Evolutionary conservation across 2,888 invertebrate genomes (phyloP), one percentile per base, ranked within the genome.

Genomic region (Calameuta idolon): DNA sequence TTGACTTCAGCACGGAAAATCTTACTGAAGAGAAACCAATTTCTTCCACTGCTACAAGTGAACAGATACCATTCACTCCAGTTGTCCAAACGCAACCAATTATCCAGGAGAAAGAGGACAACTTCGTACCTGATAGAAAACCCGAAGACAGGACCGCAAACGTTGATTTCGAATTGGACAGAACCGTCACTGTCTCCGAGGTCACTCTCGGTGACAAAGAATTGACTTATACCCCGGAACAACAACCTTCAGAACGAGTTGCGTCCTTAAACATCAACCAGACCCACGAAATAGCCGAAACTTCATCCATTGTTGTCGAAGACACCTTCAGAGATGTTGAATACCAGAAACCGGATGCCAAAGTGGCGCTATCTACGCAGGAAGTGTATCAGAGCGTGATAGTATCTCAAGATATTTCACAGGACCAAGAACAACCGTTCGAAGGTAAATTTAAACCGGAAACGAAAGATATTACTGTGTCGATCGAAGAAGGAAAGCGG

Each of bases 41-140:
- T 79, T 86, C 86, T 5, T 86, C 87, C 85, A 34, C 86, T 82
- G 89, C 86, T 87, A 77, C 88, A 85, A 76, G 85, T 3, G 88
- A 91, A 79, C 91, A 93, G 34, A 85, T 93, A 75, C 86, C 91
- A 33, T 91, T 92, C 77, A 91, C 91, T 84, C 91, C 93, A 30
- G 79, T 93, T 76, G 91, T 93, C 82, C 93, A 93, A 87, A 92
- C 92, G 34, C 93, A 94, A 90, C 90, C 93, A 69, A 84, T 93
- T 69, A 80, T 92, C 40, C 93, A 92, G 34, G 94, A 94, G 87
- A 92, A 90, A 83, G 94, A 94, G 91, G 90, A 88, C 76, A 82
- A 86, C 34, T 88, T 94, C 31, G 80, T 86, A 31, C 84, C 87
- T 5, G 84, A 85, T 77, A 86, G 83, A 81, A 86, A 83, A 76